These are phyloP conservation scores for Dorcus hopei DNA, from an alignment of 2,888 invertebrate genomes.

Conservation along the genomic window DNA sequence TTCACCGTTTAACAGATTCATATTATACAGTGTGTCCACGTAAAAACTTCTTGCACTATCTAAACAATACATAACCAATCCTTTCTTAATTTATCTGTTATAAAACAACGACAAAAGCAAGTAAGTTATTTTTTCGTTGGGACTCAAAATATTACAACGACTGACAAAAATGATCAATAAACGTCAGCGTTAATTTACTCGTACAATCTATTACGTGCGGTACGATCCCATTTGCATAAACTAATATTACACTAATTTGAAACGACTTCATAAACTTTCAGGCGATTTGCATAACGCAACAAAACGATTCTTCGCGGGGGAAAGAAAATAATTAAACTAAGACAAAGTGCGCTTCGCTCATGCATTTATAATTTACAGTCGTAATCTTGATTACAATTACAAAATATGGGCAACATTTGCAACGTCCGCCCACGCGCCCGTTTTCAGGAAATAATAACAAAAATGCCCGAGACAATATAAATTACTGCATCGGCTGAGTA, in stretches of 20 bases:
- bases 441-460: constrained; percentile 48
- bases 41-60: no score
- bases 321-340: constrained; percentile 18
- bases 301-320: constrained; percentile 13
- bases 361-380: constrained; percentile 40
- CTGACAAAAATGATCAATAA: constrained; percentile 17
- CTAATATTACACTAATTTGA: constrained; percentile 19
- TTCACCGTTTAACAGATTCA: not conserved
- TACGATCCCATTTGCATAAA: constrained; percentile 14
- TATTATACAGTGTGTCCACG: no score
- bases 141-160: no score
- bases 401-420: constrained; percentile 48
- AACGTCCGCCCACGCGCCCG: constrained; percentile 44
- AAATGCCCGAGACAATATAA: constrained; percentile 47
- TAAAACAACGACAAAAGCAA: no score
- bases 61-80: no score
- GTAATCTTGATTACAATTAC: constrained; percentile 49
- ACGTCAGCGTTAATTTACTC: constrained; percentile 11
- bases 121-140: no score
- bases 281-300: constrained; percentile 32
- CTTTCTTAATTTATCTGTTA: no score
- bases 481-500: constrained; percentile 42
- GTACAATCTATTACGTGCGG: constrained; percentile 4
- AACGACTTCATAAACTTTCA: constrained; percentile 29
- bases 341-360: constrained; percentile 20